phyloP scores from a whole-genome alignment of 2,113 vertebrate species.

The Peromyscus californicus region DNA sequence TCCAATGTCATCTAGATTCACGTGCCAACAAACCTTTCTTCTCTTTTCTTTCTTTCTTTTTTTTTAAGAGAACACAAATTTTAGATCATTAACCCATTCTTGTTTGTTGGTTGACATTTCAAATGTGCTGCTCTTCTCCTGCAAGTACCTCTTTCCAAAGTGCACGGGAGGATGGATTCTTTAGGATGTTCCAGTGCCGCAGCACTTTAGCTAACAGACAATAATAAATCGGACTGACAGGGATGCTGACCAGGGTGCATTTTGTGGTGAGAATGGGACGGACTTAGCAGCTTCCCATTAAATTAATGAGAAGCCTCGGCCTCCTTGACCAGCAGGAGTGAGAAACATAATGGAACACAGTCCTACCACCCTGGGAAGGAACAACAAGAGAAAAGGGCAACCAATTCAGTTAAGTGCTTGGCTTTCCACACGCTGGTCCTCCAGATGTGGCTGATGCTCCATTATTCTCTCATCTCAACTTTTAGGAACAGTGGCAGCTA shows the following conservation, averaged over 20 bases:
- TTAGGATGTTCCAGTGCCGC: not conserved
- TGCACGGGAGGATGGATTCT: not conserved
- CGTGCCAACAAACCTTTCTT: not conserved
- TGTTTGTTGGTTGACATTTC: conserved; percentile 55
- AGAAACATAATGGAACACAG: conserved; percentile 12
- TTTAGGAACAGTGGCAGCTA: not conserved
- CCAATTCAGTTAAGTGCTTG: conserved; percentile 55
- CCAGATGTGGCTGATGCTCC: not conserved
- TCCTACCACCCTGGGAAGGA: not conserved
- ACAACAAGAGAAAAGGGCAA: not conserved
- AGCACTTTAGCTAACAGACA: conserved; percentile 3
- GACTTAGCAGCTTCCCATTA: conserved; percentile 65
- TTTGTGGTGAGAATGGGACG: conserved; percentile 2
- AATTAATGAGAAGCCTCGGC: conserved; percentile 69
- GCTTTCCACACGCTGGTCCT: not conserved
- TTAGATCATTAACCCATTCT: conserved; percentile 16
- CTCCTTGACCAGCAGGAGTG: not conserved
- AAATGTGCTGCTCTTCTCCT: not conserved
- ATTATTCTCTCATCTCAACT: conserved; percentile 19
- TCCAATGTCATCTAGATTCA: not conserved
- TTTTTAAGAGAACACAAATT: not conserved
- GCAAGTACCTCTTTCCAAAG: not conserved
- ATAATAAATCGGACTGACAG: conserved; percentile 57
- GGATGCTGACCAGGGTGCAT: not conserved
- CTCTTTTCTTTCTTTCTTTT: too few relatives aligned